Conservation (phyloP, 2,888 invertebrate species). For the Phania funesta region DNA sequence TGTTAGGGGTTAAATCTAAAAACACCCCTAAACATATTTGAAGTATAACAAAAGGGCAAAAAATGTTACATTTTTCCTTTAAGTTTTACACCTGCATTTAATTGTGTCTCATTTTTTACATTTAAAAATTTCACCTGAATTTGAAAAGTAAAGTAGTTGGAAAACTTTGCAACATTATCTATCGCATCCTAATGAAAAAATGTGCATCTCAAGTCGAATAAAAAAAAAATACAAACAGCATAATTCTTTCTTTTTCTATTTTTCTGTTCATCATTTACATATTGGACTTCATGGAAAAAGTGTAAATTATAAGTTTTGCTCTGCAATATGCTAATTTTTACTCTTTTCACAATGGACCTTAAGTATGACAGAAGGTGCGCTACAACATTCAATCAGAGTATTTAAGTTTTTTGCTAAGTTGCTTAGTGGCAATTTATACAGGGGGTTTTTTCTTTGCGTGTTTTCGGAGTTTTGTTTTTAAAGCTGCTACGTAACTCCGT, state of each 20-base stretch:
- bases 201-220: slow-evolving; percentile 6
- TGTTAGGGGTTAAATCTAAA: no score
- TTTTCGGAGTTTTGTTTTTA: no score
- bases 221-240: slow-evolving; percentile 10
- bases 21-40: no score
- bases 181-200: slow-evolving; percentile 22
- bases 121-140: background rate
- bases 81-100: background rate
- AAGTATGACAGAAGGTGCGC: background rate
- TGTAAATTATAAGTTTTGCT: slow-evolving; percentile 9
- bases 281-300: slow-evolving; percentile 18
- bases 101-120: background rate
- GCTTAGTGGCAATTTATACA: no score
- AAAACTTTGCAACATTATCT: slow-evolving; percentile 30
- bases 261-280: slow-evolving; percentile 43
- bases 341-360: background rate
- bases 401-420: background rate
- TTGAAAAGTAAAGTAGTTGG: background rate
- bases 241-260: slow-evolving; percentile 1
- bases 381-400: background rate
- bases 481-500: no score
- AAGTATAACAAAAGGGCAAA: no score
- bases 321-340: slow-evolving; percentile 49
- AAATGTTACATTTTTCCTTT: background rate
- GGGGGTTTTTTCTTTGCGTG: no score